Percentiles rank a stretch among this genome's conserved stretches.
Evolutionary conservation across 2,113 vertebrate species (phyloP).

Genomic region (Prolemur simus): DNA sequence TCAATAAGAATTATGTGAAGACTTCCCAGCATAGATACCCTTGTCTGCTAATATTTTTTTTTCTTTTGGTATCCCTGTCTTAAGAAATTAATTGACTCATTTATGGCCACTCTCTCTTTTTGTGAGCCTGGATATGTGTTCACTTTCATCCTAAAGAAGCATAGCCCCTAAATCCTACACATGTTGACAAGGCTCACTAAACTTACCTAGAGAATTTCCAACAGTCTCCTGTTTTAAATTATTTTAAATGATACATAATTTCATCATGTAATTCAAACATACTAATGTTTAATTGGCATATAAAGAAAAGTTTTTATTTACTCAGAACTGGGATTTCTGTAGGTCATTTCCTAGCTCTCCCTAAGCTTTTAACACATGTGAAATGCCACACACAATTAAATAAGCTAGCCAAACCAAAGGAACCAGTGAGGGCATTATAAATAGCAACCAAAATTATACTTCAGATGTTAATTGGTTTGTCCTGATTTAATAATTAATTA

Average conservation of each 20-base stretch:
- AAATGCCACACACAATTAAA: constrained; percentile 36
- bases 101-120: not conserved
- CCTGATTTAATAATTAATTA: constrained; percentile 71
- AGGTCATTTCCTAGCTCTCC: constrained; percentile 37
- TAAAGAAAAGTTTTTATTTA: constrained; percentile 44
- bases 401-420: constrained; percentile 15
- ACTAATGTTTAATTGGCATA: constrained; percentile 30
- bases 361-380: constrained; percentile 27
- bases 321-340: constrained; percentile 24
- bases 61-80: constrained; percentile 14
- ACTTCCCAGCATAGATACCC: not conserved
- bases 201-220: constrained; percentile 63
- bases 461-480: constrained; percentile 63
- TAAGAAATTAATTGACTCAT: constrained; percentile 37
- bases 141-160: constrained; percentile 24
- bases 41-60: not conserved
- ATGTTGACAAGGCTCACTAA: constrained; percentile 53
- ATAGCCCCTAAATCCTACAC: constrained; percentile 41
- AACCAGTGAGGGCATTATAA: constrained; percentile 43
- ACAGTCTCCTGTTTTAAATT: constrained; percentile 38
- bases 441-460: constrained; percentile 64
- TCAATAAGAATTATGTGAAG: not conserved
- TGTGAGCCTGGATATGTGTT: not conserved
- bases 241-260: constrained; percentile 45
- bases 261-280: constrained; percentile 14